Conservation (phyloP, 92 coral and sea anemone species). For the Palythoa grandis region DNA sequence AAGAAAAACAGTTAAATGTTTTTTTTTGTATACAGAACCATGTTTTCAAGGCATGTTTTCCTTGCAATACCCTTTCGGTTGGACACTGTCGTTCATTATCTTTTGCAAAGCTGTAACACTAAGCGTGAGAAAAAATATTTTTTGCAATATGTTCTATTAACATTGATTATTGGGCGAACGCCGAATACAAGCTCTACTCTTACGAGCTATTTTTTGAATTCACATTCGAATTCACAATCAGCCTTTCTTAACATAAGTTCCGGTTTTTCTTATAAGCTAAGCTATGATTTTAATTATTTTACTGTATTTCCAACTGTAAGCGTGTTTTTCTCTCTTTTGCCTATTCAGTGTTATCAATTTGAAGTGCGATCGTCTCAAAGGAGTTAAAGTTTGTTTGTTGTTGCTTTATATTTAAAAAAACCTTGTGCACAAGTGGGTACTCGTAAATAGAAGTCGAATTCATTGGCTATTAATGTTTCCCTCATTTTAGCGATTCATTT, state of each 20-base stretch:
- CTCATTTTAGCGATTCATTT: not conserved
- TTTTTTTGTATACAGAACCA: not conserved
- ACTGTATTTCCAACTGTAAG: not conserved
- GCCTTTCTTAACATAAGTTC: not conserved
- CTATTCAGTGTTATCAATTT: not conserved
- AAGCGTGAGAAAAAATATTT: conserved; percentile 13
- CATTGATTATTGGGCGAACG: not conserved
- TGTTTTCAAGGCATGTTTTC: not conserved
- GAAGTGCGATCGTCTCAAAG: not conserved
- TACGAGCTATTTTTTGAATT: not conserved
- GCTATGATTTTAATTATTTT: not conserved
- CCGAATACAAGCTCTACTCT: not conserved
- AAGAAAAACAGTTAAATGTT: not conserved
- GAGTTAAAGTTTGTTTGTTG: conserved; percentile 11
- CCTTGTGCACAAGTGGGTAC: not conserved
- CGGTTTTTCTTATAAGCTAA: not conserved
- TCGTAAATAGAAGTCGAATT: not conserved
- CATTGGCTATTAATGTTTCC: not conserved
- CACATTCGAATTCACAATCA: not conserved
- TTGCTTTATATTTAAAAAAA: not conserved
- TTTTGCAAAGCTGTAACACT: not conserved
- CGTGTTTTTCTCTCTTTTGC: not conserved
- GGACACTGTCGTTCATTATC: conserved; percentile 2
- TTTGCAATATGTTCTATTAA: not conserved
- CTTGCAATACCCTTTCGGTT: not conserved